These are phyloP conservation scores for Idaea straminata DNA, from an alignment of 2,888 invertebrate genomes.

Conservation along the genomic window DNA sequence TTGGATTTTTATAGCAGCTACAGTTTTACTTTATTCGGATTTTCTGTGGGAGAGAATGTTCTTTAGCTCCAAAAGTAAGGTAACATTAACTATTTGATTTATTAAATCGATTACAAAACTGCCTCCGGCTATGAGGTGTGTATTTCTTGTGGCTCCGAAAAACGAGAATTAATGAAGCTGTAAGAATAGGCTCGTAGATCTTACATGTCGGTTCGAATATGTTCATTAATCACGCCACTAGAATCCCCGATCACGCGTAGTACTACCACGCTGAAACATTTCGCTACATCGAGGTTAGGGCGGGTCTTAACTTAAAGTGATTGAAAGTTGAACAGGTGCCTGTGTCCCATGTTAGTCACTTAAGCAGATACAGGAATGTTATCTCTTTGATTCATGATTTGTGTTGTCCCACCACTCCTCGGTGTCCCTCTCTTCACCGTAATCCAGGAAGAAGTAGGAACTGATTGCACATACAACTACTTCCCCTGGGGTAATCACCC, in stretches of 20 bases:
- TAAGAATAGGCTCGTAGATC: neutral
- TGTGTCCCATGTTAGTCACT: neutral
- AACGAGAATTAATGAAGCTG: neutral
- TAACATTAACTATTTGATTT: neutral
- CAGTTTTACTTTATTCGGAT: too few species aligned
- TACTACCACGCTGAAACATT: neutral
- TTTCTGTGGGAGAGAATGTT: too few species aligned
- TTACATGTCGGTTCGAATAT: neutral
- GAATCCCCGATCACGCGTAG: constrained; percentile 30
- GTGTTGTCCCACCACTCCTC: too few species aligned
- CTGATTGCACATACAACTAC: too few species aligned
- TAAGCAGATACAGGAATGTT: neutral
- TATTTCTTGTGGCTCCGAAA: neutral
- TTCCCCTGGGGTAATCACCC: too few species aligned
- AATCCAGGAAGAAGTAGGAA: too few species aligned
- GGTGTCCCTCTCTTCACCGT: too few species aligned
- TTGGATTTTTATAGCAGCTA: too few species aligned
- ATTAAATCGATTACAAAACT: neutral
- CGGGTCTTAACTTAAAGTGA: constrained; percentile 28
- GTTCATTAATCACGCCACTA: constrained; percentile 13
- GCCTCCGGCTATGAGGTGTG: neutral
- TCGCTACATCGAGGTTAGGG: constrained; percentile 4
- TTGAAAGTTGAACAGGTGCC: constrained; percentile 5
- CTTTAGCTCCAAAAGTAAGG: too few species aligned
- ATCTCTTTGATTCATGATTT: too few species aligned